These are phyloP conservation scores for Actinostola sp. DNA, from an alignment of 92 coral and sea anemone species.

Conservation along the genomic window DNA sequence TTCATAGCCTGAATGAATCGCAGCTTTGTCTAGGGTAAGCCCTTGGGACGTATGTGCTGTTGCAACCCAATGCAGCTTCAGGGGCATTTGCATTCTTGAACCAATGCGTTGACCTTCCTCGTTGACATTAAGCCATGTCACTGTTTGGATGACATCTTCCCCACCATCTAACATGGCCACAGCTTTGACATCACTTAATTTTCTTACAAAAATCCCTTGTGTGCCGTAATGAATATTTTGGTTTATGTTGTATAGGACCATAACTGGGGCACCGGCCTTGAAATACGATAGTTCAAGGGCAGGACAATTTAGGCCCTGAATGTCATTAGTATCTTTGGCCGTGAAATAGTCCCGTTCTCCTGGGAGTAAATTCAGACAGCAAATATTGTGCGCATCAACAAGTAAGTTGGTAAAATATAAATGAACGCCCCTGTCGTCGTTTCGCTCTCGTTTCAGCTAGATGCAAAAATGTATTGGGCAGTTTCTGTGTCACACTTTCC, in stretches of 20 bases:
- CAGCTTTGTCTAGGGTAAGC: background rate
- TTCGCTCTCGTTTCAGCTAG: too few relatives aligned
- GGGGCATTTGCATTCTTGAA: constrained; percentile 15
- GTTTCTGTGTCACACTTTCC: too few relatives aligned
- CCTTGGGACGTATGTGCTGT: constrained; percentile 49
- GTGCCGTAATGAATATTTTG: constrained; percentile 23
- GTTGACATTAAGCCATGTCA: constrained; percentile 20
- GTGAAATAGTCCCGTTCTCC: background rate
- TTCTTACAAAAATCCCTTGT: constrained; percentile 7
- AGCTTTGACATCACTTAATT: background rate
- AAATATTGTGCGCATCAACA: constrained; percentile 26
- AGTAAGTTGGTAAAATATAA: constrained; percentile 15
- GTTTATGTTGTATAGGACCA: constrained; percentile 28
- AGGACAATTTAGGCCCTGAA: constrained; percentile 1
- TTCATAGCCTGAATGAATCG: constrained; percentile 30
- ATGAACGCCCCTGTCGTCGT: background rate
- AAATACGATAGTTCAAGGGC: background rate
- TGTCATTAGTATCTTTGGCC: constrained; percentile 2
- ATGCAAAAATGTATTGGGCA: too few relatives aligned
- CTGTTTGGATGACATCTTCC: background rate
- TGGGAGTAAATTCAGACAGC: background rate
- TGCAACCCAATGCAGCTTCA: constrained; percentile 29
- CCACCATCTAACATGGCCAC: constrained; percentile 17
- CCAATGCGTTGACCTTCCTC: constrained; percentile 13
- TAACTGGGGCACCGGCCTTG: constrained; percentile 22